phyloP scores from a whole-genome alignment of 2,797 vertebrate species.

The Cuniculus paca region DNA sequence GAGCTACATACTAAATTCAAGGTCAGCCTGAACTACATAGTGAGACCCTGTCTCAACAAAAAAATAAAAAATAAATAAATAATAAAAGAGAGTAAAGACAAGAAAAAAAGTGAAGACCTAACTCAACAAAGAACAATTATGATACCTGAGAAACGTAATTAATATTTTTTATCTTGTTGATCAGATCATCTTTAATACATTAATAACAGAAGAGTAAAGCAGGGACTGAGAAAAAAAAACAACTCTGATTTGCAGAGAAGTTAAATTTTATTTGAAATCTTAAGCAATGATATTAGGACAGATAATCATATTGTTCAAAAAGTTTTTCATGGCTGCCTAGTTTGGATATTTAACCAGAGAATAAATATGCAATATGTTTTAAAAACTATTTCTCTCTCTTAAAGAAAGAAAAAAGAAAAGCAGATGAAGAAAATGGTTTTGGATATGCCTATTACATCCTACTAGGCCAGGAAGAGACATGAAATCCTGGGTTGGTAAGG shows the following conservation, averaged over 20 bases:
- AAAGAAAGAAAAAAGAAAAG: not conserved
- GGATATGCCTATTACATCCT: not conserved
- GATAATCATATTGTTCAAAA: constrained; percentile 24
- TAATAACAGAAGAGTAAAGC: constrained; percentile 43
- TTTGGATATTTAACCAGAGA: constrained; percentile 20
- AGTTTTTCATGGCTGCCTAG: not conserved
- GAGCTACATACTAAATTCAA: not conserved
- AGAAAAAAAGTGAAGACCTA: not conserved
- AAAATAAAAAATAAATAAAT: too few relatives aligned
- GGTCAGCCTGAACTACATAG: not conserved
- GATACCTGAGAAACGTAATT: constrained; percentile 50
- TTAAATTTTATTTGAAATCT: constrained; percentile 57
- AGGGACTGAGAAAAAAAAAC: not conserved
- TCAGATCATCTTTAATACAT: constrained; percentile 42
- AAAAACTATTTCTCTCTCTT: not conserved
- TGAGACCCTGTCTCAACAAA: not conserved
- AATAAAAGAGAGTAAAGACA: not conserved
- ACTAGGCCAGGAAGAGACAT: not conserved
- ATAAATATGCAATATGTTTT: not conserved
- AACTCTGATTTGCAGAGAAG: constrained; percentile 31
- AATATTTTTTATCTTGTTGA: constrained; percentile 22
- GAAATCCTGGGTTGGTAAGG: not conserved
- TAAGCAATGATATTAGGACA: constrained; percentile 23
- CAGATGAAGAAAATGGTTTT: constrained; percentile 14
- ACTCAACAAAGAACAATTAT: constrained; percentile 51